These are phyloP conservation scores for Nasua narica DNA, from an alignment of 2,797 vertebrate genomes.

Conservation along the genomic window DNA sequence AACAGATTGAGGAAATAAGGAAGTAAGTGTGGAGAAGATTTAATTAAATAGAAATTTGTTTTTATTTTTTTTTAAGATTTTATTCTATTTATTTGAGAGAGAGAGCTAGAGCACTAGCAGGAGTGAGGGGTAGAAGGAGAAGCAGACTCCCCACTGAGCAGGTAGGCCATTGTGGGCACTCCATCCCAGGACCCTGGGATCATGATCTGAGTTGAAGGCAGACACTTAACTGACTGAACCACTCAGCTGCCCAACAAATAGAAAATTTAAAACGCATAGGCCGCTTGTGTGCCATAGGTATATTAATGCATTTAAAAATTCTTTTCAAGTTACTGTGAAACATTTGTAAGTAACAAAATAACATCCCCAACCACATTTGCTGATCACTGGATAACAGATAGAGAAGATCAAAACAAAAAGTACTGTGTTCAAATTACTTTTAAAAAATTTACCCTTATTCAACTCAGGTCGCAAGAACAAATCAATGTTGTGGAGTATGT, in stretches of 20 bases:
- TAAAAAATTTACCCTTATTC: background rate
- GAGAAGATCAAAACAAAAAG: background rate
- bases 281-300: background rate
- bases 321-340: background rate
- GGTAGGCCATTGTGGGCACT: too few relatives aligned
- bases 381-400: background rate
- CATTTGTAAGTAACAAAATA: background rate
- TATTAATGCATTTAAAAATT: background rate
- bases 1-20: background rate
- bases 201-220: too few relatives aligned
- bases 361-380: background rate
- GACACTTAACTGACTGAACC: too few relatives aligned
- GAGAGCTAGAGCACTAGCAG: too few relatives aligned
- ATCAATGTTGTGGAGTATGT: background rate
- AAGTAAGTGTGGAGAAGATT: background rate
- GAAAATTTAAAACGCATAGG: background rate
- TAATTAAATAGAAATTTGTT: background rate
- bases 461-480: background rate
- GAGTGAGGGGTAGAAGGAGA: too few relatives aligned
- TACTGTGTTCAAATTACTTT: background rate
- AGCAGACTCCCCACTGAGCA: too few relatives aligned
- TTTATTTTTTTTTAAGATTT: too few relatives aligned
- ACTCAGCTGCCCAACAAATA: background rate
- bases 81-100: too few relatives aligned
- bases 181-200: too few relatives aligned